Conservation (phyloP, 2,888 invertebrate species). For the Falcaria lacertinaria region DNA sequence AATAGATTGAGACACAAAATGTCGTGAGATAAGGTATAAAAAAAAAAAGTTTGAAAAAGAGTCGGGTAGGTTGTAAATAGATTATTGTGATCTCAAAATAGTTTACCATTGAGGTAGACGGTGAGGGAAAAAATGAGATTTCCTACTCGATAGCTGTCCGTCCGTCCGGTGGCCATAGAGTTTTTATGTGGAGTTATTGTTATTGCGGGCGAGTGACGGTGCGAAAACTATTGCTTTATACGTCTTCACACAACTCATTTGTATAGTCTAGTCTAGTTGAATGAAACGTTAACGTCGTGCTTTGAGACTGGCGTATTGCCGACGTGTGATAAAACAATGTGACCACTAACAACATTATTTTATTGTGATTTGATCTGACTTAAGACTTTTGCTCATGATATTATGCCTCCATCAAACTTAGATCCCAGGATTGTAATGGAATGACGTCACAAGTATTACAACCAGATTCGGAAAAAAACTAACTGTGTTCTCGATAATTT, state of each 20-base stretch:
- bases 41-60: conserved; percentile 49
- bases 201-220: conserved; percentile 26
- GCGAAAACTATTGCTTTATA: conserved; percentile 32
- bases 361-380: no score
- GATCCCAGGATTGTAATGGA: no score
- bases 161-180: conserved; percentile 66
- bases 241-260: conserved; percentile 22
- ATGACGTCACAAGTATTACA: no score
- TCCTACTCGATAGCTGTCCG: conserved; percentile 68
- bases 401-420: no score
- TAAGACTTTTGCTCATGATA: no score
- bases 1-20: conserved; percentile 78
- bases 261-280: neutral
- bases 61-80: conserved; percentile 64
- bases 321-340: neutral
- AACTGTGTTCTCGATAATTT: no score
- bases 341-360: no score
- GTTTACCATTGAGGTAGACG: conserved; percentile 65
- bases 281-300: neutral
- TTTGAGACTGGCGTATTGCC: neutral
- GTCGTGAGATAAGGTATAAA: conserved; percentile 55
- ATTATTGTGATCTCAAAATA: conserved; percentile 75
- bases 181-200: conserved; percentile 45
- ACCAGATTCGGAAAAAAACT: no score
- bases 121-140: conserved; percentile 62